Percentiles rank a stretch among this genome's conserved stretches.
Evolutionary conservation across 2,797 vertebrate species (phyloP).

Genomic region (Myotis pilosus): DNA sequence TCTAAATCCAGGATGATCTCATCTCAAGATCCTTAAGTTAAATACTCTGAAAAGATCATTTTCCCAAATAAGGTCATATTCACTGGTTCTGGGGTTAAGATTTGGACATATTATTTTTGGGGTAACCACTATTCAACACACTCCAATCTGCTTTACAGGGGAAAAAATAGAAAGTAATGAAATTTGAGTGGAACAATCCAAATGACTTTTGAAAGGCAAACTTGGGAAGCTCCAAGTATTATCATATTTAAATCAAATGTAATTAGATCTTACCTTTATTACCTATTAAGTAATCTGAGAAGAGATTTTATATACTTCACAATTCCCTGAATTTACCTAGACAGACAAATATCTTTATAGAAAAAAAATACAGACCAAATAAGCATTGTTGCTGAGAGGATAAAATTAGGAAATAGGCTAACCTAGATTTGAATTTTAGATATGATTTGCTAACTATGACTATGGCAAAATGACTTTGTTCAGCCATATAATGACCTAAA

Average conservation of each 20-base stretch:
- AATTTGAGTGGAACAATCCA: not conserved
- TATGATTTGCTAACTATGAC: not conserved
- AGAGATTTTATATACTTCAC: not conserved
- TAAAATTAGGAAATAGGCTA: constrained; percentile 4
- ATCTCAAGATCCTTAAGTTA: not conserved
- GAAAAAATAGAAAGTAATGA: not conserved
- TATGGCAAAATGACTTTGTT: not conserved
- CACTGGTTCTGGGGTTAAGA: not conserved
- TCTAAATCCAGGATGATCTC: not conserved
- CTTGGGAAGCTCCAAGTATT: not conserved
- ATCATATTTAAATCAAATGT: not conserved
- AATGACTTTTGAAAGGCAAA: constrained; percentile 22
- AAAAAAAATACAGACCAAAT: not conserved
- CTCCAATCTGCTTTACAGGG: not conserved
- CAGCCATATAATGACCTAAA: not conserved
- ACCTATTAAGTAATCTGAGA: not conserved
- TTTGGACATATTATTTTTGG: not conserved
- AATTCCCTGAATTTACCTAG: constrained; percentile 26
- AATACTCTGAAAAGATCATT: not conserved
- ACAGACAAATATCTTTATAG: not conserved
- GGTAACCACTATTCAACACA: not conserved
- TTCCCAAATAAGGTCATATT: not conserved
- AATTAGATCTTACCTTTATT: not conserved
- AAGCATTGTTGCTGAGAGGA: not conserved
- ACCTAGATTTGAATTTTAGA: not conserved